These are phyloP conservation scores for Tenualosa thibaudeaui DNA, from an alignment of 2,797 vertebrate genomes.

Conservation along the genomic window DNA sequence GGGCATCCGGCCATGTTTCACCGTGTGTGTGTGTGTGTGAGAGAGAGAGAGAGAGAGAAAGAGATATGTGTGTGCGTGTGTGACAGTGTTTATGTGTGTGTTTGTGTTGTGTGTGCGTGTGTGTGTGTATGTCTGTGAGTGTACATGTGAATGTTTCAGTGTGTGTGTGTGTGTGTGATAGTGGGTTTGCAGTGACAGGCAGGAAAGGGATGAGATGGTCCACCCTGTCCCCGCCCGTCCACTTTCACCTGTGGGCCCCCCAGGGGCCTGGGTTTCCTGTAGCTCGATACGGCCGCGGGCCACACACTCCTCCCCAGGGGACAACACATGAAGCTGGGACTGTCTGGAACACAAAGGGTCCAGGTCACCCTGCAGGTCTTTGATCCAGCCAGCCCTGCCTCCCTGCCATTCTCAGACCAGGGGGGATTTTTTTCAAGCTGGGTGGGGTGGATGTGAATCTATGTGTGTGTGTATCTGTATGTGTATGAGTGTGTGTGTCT, in stretches of 20 bases:
- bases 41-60: too few species aligned
- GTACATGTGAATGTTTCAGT: too few species aligned
- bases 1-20: conserved; percentile 60
- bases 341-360: conserved; percentile 93
- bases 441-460: neutral
- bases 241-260: conserved; percentile 75
- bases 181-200: conserved; percentile 51
- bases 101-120: neutral
- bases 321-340: conserved; percentile 92
- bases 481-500: neutral
- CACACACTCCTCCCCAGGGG: conserved; percentile 86
- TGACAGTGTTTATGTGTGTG: neutral
- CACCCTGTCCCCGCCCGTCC: conserved; percentile 64
- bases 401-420: neutral
- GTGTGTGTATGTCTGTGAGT: neutral
- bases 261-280: conserved; percentile 68
- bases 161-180: neutral
- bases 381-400: conserved; percentile 81
- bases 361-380: conserved; percentile 92
- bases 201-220: conserved; percentile 43
- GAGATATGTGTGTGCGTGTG: neutral
- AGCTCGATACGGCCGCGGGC: conserved; percentile 82
- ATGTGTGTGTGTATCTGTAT: neutral
- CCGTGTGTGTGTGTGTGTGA: neutral
- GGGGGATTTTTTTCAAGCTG: neutral